Evolutionary conservation across 2,113 vertebrate species (phyloP).

Genomic region (Eublepharis macularius): DNA sequence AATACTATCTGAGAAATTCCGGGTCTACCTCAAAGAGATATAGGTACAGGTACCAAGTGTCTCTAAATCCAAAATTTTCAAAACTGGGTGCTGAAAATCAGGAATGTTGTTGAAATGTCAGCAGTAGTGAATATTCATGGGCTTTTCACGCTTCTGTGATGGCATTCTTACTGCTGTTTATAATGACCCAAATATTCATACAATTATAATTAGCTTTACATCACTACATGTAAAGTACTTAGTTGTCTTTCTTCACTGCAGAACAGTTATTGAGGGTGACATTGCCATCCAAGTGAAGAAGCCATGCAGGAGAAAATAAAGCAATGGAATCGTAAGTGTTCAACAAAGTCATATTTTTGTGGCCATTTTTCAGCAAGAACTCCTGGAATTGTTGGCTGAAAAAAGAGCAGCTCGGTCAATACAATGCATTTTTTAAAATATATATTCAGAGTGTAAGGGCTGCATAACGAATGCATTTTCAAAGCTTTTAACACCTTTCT

Average conservation of each 20-base stretch:
- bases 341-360: conserved; percentile 16
- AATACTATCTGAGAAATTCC: background rate
- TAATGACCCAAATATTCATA: background rate
- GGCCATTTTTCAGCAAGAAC: background rate
- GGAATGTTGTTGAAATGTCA: background rate
- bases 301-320: conserved; percentile 62
- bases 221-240: conserved; percentile 25
- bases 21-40: background rate
- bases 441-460: conserved; percentile 30
- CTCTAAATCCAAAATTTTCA: background rate
- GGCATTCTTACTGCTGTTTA: background rate
- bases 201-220: background rate
- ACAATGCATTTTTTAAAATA: conserved; percentile 4
- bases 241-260: conserved; percentile 62
- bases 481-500: conserved; percentile 65
- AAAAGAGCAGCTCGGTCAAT: conserved; percentile 5
- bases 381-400: conserved; percentile 3
- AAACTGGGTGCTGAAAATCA: background rate
- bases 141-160: background rate
- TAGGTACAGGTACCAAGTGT: background rate
- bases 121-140: conserved; percentile 12
- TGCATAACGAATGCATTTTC: conserved; percentile 39
- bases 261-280: conserved; percentile 56
- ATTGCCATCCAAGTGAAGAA: conserved; percentile 47
- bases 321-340: conserved; percentile 67